phyloP scores from a whole-genome alignment of 2,113 vertebrate species.

The Heloderma charlesbogerti region DNA sequence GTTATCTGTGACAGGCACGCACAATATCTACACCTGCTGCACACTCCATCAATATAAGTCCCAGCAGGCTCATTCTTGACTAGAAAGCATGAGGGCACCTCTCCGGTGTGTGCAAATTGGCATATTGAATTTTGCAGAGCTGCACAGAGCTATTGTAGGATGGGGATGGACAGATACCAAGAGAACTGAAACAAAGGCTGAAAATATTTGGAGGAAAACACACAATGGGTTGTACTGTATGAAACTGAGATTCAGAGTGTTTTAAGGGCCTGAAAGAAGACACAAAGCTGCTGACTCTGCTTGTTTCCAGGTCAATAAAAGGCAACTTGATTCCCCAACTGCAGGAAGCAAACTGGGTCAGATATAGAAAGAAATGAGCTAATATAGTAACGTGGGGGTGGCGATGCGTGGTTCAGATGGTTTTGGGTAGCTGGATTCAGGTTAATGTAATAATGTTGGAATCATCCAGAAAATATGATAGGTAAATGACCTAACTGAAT shows the following conservation, averaged over 20 bases:
- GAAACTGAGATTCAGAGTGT: background rate
- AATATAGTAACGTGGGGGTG: background rate
- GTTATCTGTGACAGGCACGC: background rate
- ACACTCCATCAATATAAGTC: background rate
- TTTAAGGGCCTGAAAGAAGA: background rate
- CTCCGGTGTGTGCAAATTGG: slow-evolving; percentile 12
- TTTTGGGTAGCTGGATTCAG: background rate
- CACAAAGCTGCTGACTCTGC: slow-evolving; percentile 1
- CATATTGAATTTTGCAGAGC: background rate
- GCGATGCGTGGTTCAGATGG: background rate
- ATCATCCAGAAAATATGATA: background rate
- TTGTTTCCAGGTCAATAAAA: slow-evolving; percentile 26
- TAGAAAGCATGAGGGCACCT: slow-evolving; percentile 6
- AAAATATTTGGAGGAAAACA: background rate
- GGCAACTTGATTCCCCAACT: slow-evolving; percentile 9
- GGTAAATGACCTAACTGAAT: background rate
- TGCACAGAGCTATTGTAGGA: background rate
- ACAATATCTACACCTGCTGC: background rate
- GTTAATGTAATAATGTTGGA: background rate
- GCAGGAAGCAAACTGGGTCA: slow-evolving; percentile 30
- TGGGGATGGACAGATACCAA: background rate
- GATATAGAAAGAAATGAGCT: background rate
- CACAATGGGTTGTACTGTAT: background rate
- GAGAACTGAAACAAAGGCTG: background rate
- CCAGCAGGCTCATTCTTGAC: background rate